A percentile compares a stretch with the other conserved stretches of the same genome.
Evolutionary conservation across 2,113 vertebrate species (phyloP).

Genomic region (Perca schrenkii): DNA sequence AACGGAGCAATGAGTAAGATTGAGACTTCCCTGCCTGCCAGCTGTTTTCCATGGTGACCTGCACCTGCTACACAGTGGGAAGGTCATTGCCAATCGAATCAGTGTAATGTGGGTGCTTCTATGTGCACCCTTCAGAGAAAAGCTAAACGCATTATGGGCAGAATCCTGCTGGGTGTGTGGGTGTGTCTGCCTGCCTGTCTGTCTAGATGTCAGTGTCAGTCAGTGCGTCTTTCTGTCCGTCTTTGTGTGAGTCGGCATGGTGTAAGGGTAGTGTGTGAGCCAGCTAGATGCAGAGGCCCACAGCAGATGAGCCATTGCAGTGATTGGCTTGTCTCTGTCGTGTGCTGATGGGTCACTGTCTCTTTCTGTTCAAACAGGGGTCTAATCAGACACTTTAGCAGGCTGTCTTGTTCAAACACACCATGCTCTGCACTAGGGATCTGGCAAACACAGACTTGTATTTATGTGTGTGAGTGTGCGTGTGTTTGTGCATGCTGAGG

Average conservation of each 20-base stretch:
- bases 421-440: slow-evolving; percentile 58
- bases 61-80: slow-evolving; percentile 62
- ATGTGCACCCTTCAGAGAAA: slow-evolving; percentile 39
- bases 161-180: slow-evolving; percentile 46
- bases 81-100: slow-evolving; percentile 69
- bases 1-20: neutral
- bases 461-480: slow-evolving; percentile 22
- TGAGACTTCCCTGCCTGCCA: slow-evolving; percentile 39
- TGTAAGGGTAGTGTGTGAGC: slow-evolving; percentile 27
- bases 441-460: slow-evolving; percentile 71
- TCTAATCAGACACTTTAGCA: slow-evolving; percentile 80
- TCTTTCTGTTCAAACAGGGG: slow-evolving; percentile 76
- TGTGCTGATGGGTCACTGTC: slow-evolving; percentile 71
- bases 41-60: slow-evolving; percentile 62
- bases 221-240: slow-evolving; percentile 20
- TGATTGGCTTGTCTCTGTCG: slow-evolving; percentile 61
- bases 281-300: slow-evolving; percentile 39
- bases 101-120: slow-evolving; percentile 53
- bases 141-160: slow-evolving; percentile 56
- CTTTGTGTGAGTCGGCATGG: slow-evolving; percentile 46
- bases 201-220: slow-evolving; percentile 23
- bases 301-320: slow-evolving; percentile 42
- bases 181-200: slow-evolving; percentile 32
- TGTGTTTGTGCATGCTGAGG: slow-evolving; percentile 26
- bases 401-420: slow-evolving; percentile 79